Conservation (phyloP, 2,888 invertebrate species). For the Pterostichus madidus region DNA sequence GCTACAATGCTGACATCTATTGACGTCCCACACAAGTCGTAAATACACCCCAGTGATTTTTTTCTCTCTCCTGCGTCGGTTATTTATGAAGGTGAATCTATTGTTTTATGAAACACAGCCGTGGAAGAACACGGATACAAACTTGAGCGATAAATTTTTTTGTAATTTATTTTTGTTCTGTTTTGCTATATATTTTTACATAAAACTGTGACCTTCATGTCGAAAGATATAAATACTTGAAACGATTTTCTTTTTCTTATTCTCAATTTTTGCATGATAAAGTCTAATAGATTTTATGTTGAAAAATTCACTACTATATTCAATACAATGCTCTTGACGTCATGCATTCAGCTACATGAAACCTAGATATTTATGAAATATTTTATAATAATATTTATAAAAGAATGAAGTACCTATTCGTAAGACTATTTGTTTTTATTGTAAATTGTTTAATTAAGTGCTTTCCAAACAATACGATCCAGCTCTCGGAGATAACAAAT, state of each 20-base stretch:
- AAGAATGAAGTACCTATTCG: no score
- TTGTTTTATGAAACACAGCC: conserved; percentile 60
- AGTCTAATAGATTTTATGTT: not conserved
- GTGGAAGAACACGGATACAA: conserved; percentile 9
- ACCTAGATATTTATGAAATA: no score
- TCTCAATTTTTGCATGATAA: conserved; percentile 16
- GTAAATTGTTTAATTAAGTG: no score
- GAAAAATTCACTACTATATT: no score
- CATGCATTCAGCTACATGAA: no score
- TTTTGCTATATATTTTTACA: conserved; percentile 50
- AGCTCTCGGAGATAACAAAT: no score
- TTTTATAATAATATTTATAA: no score
- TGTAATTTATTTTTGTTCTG: conserved; percentile 55
- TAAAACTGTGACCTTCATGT: conserved; percentile 48
- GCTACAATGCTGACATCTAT: conserved; percentile 44
- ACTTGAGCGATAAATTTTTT: conserved; percentile 51
- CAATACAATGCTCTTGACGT: no score
- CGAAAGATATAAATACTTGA: conserved; percentile 43
- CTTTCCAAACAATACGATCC: no score
- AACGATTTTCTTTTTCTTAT: conserved; percentile 26
- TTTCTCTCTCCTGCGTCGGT: conserved; percentile 22
- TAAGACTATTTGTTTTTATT: no score
- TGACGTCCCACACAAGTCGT: conserved; percentile 43
- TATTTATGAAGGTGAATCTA: conserved; percentile 63
- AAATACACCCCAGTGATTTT: conserved; percentile 41